Percentiles rank a stretch among this genome's conserved stretches.
Evolutionary conservation across 2,888 invertebrate genomes (phyloP).

Genomic region (Dusona sp.): DNA sequence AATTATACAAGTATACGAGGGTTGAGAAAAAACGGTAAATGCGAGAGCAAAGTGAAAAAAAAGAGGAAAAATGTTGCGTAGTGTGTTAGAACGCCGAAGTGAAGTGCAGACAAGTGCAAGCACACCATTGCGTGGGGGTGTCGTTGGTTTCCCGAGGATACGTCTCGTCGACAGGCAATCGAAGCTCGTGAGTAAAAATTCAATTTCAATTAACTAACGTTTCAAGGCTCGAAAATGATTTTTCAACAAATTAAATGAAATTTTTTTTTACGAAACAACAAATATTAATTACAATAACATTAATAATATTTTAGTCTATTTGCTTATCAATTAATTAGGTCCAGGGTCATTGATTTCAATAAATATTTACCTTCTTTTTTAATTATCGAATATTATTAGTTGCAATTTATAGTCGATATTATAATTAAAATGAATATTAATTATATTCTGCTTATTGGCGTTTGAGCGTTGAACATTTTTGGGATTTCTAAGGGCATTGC

Average conservation of each 20-base stretch:
- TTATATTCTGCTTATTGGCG: conserved; percentile 37
- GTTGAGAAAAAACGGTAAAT: conserved; percentile 4
- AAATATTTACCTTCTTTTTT: neutral
- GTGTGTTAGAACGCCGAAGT: conserved; percentile 61
- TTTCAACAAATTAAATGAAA: neutral
- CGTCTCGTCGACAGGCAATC: conserved; percentile 72
- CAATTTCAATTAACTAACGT: neutral
- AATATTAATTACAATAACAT: too few relatives aligned
- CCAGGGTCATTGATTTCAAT: neutral
- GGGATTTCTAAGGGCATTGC: conserved; percentile 95
- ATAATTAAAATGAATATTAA: neutral
- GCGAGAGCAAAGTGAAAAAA: neutral
- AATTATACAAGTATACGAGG: conserved; percentile 17
- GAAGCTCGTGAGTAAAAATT: conserved; percentile 73
- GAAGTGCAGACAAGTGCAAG: conserved; percentile 59
- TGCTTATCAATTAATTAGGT: neutral
- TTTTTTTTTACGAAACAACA: neutral
- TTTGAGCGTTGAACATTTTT: conserved; percentile 87
- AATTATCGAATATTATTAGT: neutral
- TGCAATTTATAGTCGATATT: too few relatives aligned
- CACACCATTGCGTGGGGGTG: conserved; percentile 72
- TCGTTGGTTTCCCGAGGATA: conserved; percentile 68
- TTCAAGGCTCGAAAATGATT: neutral
- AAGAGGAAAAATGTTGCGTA: conserved; percentile 68
- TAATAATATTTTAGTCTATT: neutral